Conservation (phyloP, 2,888 invertebrate species). For the Pristionchus exspectatus region DNA sequence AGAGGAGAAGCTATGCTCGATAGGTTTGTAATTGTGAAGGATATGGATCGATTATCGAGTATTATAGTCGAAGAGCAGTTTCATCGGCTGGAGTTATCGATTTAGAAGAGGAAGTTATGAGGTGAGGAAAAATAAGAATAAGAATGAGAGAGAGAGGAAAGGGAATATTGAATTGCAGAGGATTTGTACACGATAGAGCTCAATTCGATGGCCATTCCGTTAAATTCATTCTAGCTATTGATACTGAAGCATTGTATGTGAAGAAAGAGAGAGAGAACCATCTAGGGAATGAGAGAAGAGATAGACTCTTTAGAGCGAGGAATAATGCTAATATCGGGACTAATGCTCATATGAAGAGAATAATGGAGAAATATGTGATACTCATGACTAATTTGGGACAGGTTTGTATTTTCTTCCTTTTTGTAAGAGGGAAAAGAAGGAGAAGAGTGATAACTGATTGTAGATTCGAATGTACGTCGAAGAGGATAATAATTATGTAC, state of each 20-base stretch:
- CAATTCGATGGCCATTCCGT: neutral
- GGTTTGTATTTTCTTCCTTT: neutral
- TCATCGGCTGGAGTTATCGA: neutral
- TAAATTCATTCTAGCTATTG: neutral
- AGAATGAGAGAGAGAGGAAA: neutral
- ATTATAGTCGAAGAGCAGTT: neutral
- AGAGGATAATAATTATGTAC: neutral
- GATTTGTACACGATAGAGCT: neutral
- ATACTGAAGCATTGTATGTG: neutral
- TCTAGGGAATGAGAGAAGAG: neutral
- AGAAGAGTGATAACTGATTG: neutral
- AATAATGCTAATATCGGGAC: neutral
- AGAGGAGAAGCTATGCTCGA: neutral
- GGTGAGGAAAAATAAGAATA: neutral
- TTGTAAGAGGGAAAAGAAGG: neutral
- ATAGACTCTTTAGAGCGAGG: neutral
- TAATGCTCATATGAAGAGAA: neutral
- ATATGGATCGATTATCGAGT: neutral
- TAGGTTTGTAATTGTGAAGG: neutral
- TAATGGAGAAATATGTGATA: constrained; percentile 44
- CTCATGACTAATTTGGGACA: constrained; percentile 29
- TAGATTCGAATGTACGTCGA: constrained; percentile 32
- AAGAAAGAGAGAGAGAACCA: neutral
- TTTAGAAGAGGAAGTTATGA: constrained; percentile 1
- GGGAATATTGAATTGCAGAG: neutral